phyloP scores from a whole-genome alignment of 2,888 invertebrate species.

The Pandemis corylana region DNA sequence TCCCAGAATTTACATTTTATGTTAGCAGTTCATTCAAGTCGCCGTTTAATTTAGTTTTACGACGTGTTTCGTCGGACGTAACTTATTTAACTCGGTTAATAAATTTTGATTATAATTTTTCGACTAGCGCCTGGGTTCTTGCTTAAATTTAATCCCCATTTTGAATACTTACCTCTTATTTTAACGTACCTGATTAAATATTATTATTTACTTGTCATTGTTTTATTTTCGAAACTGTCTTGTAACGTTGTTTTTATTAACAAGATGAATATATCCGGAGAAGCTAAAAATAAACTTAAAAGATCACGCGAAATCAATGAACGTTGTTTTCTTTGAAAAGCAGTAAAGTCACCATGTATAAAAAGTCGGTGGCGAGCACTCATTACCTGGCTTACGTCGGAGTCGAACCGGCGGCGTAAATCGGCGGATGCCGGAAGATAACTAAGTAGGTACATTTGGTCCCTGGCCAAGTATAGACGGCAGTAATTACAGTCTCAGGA shows the following conservation, averaged over 20 bases:
- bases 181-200: not conserved
- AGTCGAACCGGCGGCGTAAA: constrained; percentile 22
- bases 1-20: constrained; percentile 27
- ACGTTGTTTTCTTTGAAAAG: not conserved
- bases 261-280: not conserved
- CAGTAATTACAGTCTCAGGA: constrained; percentile 80
- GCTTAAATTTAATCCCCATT: not conserved
- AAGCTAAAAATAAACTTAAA: not conserved
- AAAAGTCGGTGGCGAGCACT: not conserved
- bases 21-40: constrained; percentile 15
- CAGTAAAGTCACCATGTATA: not conserved
- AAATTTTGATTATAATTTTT: not conserved
- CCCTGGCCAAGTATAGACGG: constrained; percentile 74
- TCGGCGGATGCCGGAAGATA: constrained; percentile 42
- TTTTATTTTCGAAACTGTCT: not conserved
- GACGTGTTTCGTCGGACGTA: constrained; percentile 15
- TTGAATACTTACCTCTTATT: not conserved
- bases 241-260: not conserved
- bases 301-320: not conserved
- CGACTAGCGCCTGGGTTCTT: not conserved
- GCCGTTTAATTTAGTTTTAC: constrained; percentile 19
- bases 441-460: constrained; percentile 62
- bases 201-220: not conserved
- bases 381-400: not conserved
- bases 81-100: constrained; percentile 1